Conservation (phyloP, 2,888 invertebrate species). For the Gastracanthus pulcherrimus region DNA sequence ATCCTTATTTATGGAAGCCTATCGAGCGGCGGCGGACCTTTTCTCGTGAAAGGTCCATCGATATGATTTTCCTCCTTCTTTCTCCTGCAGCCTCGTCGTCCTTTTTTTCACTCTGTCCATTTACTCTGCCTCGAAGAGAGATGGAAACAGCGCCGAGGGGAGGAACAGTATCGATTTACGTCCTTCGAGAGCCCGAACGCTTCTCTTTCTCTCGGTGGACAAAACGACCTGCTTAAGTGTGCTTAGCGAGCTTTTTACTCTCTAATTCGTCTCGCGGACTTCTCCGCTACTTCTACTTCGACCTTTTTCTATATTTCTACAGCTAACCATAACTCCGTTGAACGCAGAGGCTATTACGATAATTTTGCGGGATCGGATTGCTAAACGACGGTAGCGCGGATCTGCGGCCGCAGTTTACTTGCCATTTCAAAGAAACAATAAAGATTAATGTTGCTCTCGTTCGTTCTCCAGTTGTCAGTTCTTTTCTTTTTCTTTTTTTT, state of each 20-base stretch:
- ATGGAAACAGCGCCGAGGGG: background rate
- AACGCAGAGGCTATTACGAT: background rate
- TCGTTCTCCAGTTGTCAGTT: too few relatives aligned
- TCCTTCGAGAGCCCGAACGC: background rate
- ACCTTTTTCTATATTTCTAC: background rate
- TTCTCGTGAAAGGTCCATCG: constrained; percentile 30
- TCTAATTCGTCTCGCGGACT: background rate
- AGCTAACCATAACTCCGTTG: background rate
- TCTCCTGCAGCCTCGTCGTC: too few relatives aligned
- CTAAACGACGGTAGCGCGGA: background rate
- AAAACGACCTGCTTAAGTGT: constrained; percentile 36
- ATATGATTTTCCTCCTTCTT: constrained; percentile 25
- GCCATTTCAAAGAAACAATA: constrained; percentile 37
- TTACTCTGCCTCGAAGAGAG: background rate
- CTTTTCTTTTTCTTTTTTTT: background rate
- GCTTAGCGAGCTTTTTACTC: constrained; percentile 22
- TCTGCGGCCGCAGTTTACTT: background rate
- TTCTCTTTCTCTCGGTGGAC: background rate
- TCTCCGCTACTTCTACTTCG: background rate
- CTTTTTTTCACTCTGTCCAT: background rate
- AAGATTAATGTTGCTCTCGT: constrained; percentile 34
- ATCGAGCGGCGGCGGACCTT: background rate
- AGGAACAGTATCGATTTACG: constrained; percentile 34
- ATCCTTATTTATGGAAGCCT: constrained; percentile 68
- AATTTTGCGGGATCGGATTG: constrained; percentile 30